Base-by-base conservation (phyloP, 1,140 invertebrate genomes). In the Whitmania pigra region DNA sequence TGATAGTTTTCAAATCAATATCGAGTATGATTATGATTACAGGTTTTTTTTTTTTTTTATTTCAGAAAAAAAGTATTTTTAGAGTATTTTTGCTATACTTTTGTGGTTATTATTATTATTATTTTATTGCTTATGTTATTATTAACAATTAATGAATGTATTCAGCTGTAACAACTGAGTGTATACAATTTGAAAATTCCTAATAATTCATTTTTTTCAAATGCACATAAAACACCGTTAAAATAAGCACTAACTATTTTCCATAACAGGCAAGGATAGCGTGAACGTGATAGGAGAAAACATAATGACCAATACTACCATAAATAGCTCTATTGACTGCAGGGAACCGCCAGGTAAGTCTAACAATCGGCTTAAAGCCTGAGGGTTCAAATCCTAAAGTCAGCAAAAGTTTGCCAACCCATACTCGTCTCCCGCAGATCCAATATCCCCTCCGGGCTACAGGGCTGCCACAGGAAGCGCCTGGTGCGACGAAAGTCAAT, bases 231-330 rank as follows among this genome's bases (percentile, higher is more conserved):
- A n/a, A n/a, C n/a, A n/a, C n/a, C n/a, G n/a, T 57, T 57, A n/a
- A 57, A 57, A 57, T 5, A 63, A 13, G 22, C 29, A 27, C 5
- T 7, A 27, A 25, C 13, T 13, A 63, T 9, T 31, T 7, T 27
- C 25, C 20, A n/a, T 13, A 2, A 9, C 25, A 70, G 69, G 69
- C 36, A 70, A 70, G 29, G 69, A 70, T 27, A 70, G 69, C 69
- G 69, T 70, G 18, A 70, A 53, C 69, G 69, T 70, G 22, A 53
- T 25, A 5, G 69, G 31, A 11, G 69, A 70, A 18, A 70, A 70
- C 49, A 70, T 70, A 53, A 36, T 70, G n/a, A 53, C 69, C 18
- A 53, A 53, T 22, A 53, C 69, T 5, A 49, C 43, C 11, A 70
- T 49, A 25, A 70, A 49, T 15, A 49, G 31, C 20, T 27, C 69